phyloP scores from a whole-genome alignment of 2,113 vertebrate species.

The Turnix velox region DNA sequence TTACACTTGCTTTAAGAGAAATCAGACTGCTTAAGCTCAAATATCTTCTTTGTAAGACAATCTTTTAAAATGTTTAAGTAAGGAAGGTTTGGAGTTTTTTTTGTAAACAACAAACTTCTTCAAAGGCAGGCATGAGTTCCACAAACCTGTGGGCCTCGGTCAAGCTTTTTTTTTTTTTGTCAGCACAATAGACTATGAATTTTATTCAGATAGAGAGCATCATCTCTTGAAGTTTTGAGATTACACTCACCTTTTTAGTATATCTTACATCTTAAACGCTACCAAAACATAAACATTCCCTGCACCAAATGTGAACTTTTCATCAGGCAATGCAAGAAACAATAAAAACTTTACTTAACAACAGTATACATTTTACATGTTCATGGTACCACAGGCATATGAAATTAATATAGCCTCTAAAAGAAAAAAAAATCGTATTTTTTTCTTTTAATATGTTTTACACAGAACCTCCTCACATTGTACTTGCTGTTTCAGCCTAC shows the following conservation, averaged over 20 bases:
- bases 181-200: not conserved
- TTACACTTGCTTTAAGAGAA: not conserved
- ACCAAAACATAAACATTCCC: not conserved
- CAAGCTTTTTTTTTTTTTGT: not conserved
- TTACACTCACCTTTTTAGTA: not conserved
- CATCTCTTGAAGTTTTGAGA: not conserved
- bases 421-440: rapidly evolving
- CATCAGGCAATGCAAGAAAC: not conserved
- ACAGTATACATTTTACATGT: not conserved
- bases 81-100: not conserved
- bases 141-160: not conserved
- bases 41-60: not conserved
- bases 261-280: not conserved
- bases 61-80: not conserved
- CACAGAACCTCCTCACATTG: not conserved
- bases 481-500: not conserved
- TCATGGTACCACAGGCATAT: not conserved
- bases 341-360: not conserved
- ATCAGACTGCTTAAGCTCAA: not conserved
- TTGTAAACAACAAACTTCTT: not conserved
- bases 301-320: not conserved
- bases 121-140: not conserved
- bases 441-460: not conserved
- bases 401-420: not conserved
- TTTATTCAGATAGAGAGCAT: not conserved